Base-by-base conservation (phyloP, 2,888 invertebrate species). In the Cheilosia scutellata region DNA sequence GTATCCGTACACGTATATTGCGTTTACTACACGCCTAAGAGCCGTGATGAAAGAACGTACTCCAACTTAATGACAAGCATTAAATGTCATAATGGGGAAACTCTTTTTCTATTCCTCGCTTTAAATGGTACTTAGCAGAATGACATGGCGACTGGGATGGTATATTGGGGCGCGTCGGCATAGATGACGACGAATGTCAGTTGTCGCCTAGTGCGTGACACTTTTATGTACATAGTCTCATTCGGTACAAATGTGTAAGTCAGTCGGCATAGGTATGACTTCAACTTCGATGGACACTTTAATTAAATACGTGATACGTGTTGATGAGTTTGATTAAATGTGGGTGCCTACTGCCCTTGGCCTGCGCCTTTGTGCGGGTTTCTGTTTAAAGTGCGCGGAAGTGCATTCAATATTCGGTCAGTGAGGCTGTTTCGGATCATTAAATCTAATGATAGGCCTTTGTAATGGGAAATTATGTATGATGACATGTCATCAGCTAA, bases 41-140 rank as follows among this genome's bases (percentile, higher is more conserved):
- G 25, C 57, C 58, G 62, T 79, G 63, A 74, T 74, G 74, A 79
- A 75, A 75, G 63, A 79, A 79, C 74, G 74, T 79, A 84, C 83
- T 84, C 74, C 57, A 75, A 53, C 74, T 63, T 75, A 84, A 84
- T 79, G 70, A 44, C 68, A 42, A 25, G 25, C 83, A 75, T 84
- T 84, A 79, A 84, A 70, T 53, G 57, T 51, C 70, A 84, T 79
- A 79, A 79, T 79, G 74, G 79, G 74, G 51, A 58, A 82, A 76
- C 16, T 65, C 75, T 74, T 82, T 75, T 84, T 65, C 70, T 75
- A 58, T 58, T 74, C 58, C 74, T 53, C 74, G 63, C 78, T 79
- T 74, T 83, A 79, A 79, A 83, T 83, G 77, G 53, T 63, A 79
- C 68, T 84, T 84, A 75, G 33, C 53, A 20, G 68, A 62, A 75